Conservation (phyloP, 1,140 invertebrate species). For the Drosophila oshimai region DNA sequence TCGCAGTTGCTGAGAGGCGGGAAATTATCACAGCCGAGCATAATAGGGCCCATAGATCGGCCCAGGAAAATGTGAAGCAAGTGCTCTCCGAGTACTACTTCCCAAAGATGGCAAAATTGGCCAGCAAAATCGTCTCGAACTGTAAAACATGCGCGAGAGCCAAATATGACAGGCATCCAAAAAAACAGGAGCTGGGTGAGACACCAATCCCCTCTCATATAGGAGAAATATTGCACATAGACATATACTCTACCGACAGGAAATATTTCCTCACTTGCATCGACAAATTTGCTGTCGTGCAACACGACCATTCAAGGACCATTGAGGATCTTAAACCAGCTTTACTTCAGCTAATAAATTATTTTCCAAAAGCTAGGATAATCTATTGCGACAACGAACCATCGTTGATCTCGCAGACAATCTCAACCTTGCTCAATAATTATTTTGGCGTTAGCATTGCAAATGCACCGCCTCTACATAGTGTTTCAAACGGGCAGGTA, state of each 20-base stretch:
- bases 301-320: no score
- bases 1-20: not conserved
- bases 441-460: no score
- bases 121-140: no score
- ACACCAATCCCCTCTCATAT: conserved; percentile 9
- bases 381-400: no score
- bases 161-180: conserved; percentile 6
- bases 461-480: no score
- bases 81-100: conserved; percentile 15
- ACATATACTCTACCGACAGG: not conserved
- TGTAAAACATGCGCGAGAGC: conserved; percentile 8
- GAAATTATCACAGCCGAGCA: conserved; percentile 11
- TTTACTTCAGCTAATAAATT: no score
- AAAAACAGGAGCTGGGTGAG: not conserved
- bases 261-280: not conserved
- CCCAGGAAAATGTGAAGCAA: conserved; percentile 15
- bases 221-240: not conserved
- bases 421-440: no score
- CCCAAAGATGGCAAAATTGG: not conserved
- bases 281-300: not conserved
- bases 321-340: no score
- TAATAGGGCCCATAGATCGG: conserved; percentile 13
- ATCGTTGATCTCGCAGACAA: no score
- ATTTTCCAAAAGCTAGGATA: no score
- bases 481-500: no score